A percentile compares a stretch with the other conserved stretches of the same genome.
These are phyloP conservation scores for Alcedo quadribrachys DNA, from an alignment of 2,797 vertebrate genomes.

Conservation along the genomic window DNA sequence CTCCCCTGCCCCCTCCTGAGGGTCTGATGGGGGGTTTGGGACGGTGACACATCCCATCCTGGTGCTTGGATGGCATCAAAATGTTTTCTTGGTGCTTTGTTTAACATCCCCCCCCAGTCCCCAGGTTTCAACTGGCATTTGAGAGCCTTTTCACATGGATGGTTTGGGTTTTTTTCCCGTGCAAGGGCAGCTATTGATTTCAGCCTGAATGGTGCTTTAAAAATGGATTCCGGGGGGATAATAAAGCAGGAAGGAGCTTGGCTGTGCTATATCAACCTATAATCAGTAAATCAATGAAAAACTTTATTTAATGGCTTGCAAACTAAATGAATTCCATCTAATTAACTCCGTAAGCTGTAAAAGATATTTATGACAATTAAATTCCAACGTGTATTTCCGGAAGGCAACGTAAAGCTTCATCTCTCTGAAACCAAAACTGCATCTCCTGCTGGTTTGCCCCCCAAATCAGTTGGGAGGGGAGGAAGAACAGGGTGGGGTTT, in stretches of 20 bases:
- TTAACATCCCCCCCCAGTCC: neutral
- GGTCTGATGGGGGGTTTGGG: neutral
- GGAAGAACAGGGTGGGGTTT: rapidly evolving
- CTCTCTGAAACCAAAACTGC: neutral
- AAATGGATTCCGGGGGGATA: neutral
- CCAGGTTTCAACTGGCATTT: neutral
- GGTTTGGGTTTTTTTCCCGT: neutral
- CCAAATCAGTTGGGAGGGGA: neutral
- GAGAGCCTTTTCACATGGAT: neutral
- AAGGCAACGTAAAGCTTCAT: neutral
- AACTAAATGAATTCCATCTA: constrained; percentile 47
- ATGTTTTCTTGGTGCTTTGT: neutral
- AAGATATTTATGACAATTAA: constrained; percentile 60
- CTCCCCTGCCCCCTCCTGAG: rapidly evolving
- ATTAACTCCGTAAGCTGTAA: constrained; percentile 61
- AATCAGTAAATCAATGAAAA: constrained; percentile 57
- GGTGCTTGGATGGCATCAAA: no score
- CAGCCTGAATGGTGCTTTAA: constrained; percentile 38
- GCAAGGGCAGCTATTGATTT: constrained; percentile 40
- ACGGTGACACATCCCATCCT: neutral
- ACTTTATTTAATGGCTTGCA: constrained; percentile 60
- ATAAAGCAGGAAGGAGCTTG: constrained; percentile 36
- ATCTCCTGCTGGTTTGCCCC: neutral
- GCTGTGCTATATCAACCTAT: constrained; percentile 28
- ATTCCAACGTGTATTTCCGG: constrained; percentile 44